A percentile compares a stretch with the other conserved stretches of the same genome.
phyloP scores from a whole-genome alignment of 2,797 vertebrate species.

The Hippocampus kuda region DNA sequence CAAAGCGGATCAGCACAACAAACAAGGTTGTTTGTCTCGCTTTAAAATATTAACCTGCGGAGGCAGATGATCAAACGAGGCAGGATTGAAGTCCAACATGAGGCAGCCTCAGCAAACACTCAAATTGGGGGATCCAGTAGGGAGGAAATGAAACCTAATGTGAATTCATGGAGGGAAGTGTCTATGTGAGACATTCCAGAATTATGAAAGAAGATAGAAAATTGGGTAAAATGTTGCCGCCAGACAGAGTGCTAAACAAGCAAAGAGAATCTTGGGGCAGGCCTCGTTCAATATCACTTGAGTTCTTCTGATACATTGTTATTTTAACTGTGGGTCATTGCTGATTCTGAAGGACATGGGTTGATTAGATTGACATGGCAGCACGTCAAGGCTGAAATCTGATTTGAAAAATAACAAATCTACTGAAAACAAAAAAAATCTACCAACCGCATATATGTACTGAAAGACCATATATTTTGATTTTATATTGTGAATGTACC shows the following conservation, averaged over 20 bases:
- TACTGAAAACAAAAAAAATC: too few relatives aligned
- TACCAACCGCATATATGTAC: too few relatives aligned
- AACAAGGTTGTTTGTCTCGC: conserved; percentile 65
- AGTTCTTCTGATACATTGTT: neutral
- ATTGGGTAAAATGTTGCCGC: too few relatives aligned
- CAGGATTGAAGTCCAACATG: conserved; percentile 62
- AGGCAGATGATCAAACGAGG: conserved; percentile 38
- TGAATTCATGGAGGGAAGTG: neutral
- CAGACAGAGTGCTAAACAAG: neutral
- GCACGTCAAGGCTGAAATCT: too few relatives aligned
- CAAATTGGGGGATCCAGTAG: neutral
- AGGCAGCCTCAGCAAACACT: conserved; percentile 21
- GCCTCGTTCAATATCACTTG: neutral
- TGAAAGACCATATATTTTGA: too few relatives aligned
- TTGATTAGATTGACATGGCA: too few relatives aligned
- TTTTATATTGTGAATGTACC: too few relatives aligned
- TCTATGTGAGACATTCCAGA: neutral
- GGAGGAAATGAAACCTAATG: neutral
- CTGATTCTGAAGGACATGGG: too few relatives aligned
- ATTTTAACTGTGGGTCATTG: neutral
- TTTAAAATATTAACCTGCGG: conserved; percentile 66
- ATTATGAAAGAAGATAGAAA: neutral
- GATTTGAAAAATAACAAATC: too few relatives aligned
- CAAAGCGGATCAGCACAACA: conserved; percentile 52
- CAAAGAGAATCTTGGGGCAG: neutral